Evolutionary conservation across 2,797 vertebrate genomes (phyloP).

Genomic region (Sebastes iracundus): DNA sequence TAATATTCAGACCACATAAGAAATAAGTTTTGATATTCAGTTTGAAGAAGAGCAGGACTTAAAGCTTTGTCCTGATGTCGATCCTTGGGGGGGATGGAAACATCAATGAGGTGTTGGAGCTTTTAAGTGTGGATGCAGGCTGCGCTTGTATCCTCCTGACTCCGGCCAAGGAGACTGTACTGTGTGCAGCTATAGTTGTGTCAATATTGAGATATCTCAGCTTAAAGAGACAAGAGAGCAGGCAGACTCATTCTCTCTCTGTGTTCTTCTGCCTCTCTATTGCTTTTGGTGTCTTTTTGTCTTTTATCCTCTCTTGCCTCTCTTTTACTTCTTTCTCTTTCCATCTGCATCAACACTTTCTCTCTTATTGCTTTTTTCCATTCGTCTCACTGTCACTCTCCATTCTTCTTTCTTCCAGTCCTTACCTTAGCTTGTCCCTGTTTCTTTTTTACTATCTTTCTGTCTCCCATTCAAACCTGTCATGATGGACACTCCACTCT

Average conservation of each 20-base stretch:
- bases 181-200: slow-evolving; percentile 36
- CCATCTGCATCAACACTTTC: slow-evolving; percentile 1
- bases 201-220: slow-evolving; percentile 51
- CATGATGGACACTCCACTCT: neutral
- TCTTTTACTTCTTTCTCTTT: neutral
- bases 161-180: slow-evolving; percentile 47
- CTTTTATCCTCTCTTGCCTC: neutral
- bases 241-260: neutral
- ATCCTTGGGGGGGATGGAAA: slow-evolving; percentile 45
- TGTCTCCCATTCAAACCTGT: neutral
- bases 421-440: neutral
- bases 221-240: slow-evolving; percentile 33
- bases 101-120: slow-evolving; percentile 60
- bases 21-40: slow-evolving; percentile 47
- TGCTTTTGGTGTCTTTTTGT: slow-evolving; percentile 6
- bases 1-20: slow-evolving; percentile 31
- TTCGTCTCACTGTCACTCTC: neutral
- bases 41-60: slow-evolving; percentile 61
- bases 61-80: slow-evolving; percentile 51
- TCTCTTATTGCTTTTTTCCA: slow-evolving; percentile 7
- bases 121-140: slow-evolving; percentile 61
- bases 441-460: neutral
- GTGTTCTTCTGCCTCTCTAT: neutral
- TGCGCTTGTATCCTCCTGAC: slow-evolving; percentile 39
- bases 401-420: neutral